phyloP scores from a whole-genome alignment of 2,888 invertebrate species.

The Fragum sueziense region DNA sequence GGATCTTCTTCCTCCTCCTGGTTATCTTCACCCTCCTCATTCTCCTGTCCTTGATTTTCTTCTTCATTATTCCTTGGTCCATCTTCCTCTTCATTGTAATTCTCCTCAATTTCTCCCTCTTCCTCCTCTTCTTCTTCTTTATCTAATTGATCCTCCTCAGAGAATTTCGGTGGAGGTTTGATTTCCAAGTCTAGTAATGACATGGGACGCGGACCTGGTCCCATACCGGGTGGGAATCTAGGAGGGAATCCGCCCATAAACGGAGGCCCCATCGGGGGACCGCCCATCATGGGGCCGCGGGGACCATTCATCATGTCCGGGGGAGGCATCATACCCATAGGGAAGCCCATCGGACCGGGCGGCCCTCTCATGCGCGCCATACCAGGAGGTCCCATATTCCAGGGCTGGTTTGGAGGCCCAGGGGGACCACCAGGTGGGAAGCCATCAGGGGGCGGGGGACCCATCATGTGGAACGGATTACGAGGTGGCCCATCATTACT shows the following conservation, averaged over 20 bases:
- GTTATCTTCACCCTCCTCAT: background rate
- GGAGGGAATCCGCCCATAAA: conserved; percentile 54
- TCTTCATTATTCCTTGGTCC: conserved; percentile 13
- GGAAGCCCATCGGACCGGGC: conserved; percentile 47
- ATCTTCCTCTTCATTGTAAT: background rate
- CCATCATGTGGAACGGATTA: conserved; percentile 26
- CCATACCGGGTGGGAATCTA: conserved; percentile 41
- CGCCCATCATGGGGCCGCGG: too few relatives aligned
- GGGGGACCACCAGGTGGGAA: conserved; percentile 47
- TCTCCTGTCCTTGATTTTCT: background rate
- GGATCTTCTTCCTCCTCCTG: conserved; percentile 20
- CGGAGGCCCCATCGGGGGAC: conserved; percentile 48
- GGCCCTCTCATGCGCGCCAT: conserved; percentile 50
- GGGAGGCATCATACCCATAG: conserved; percentile 44
- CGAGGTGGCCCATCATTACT: conserved; percentile 14
- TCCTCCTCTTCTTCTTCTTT: conserved; percentile 32
- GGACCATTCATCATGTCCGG: conserved; percentile 56
- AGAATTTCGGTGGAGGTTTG: conserved; percentile 45
- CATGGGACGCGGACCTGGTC: conserved; percentile 44
- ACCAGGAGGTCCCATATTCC: conserved; percentile 50
- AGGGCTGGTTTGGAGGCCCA: conserved; percentile 38
- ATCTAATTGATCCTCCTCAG: conserved; percentile 38
- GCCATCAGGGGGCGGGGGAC: conserved; percentile 37
- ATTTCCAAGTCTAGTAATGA: conserved; percentile 54
- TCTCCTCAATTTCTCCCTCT: background rate